These are phyloP conservation scores for Taxidea taxus DNA, from an alignment of 2,113 vertebrate genomes.

Conservation along the genomic window DNA sequence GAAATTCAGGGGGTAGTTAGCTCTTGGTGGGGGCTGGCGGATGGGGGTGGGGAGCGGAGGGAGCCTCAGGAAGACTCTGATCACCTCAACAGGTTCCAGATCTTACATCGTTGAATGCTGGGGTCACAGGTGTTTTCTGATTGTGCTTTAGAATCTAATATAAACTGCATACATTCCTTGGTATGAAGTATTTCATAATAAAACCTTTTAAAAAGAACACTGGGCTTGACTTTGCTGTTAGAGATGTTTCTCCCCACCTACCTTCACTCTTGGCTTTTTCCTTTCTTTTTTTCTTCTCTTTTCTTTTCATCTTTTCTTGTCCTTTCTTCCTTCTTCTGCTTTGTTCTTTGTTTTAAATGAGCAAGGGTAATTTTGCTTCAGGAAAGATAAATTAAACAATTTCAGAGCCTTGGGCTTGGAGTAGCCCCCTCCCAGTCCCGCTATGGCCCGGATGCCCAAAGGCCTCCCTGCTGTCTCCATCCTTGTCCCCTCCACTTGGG, in stretches of 20 bases:
- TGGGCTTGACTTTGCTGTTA: not conserved
- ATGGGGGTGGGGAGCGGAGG: fast-evolving
- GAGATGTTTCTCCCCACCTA: not conserved
- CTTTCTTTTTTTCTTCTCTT: not conserved
- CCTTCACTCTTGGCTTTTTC: not conserved
- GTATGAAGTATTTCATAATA: not conserved
- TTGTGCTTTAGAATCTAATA: not conserved
- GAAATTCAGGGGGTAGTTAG: not conserved
- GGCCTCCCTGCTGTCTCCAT: fast-evolving
- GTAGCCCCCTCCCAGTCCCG: not conserved
- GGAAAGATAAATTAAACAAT: not conserved
- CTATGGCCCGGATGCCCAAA: not conserved
- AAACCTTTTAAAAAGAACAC: not conserved
- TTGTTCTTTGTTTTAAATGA: not conserved
- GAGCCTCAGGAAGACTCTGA: fast-evolving
- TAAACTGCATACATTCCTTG: not conserved
- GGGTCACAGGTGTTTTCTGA: not conserved
- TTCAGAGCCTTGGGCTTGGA: not conserved
- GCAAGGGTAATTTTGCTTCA: not conserved
- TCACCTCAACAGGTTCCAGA: not conserved
- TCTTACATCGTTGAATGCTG: not conserved
- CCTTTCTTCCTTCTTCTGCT: not conserved
- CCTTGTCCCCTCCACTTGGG: not conserved
- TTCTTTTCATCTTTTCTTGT: not conserved
- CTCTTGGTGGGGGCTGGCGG: no score